phyloP scores from a whole-genome alignment of 2,888 invertebrate genomes.

The Catocala nupta region DNA sequence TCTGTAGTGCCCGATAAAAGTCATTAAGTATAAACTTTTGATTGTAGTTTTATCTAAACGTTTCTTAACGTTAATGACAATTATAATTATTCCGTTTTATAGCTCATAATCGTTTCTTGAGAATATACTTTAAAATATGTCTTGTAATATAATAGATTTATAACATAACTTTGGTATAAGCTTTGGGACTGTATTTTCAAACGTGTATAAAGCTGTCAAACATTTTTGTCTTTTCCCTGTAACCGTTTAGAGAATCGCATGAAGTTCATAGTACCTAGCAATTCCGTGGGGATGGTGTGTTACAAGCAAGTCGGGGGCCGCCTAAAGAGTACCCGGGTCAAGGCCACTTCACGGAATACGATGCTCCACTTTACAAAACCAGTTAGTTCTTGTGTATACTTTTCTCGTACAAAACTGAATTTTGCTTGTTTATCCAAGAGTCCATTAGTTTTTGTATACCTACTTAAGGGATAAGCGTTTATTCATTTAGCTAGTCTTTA shows the following conservation, averaged over 20 bases:
- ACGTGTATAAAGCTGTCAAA: background rate
- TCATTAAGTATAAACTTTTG: too few relatives aligned
- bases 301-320: constrained; percentile 36
- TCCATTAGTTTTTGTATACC: constrained; percentile 13
- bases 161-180: too few relatives aligned
- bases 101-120: too few relatives aligned
- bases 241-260: constrained; percentile 24
- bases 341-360: constrained; percentile 47
- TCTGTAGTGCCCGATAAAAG: too few relatives aligned
- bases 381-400: constrained; percentile 34
- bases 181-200: too few relatives aligned
- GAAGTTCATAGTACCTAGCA: constrained; percentile 31
- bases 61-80: too few relatives aligned
- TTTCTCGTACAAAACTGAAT: constrained; percentile 17
- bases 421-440: constrained; percentile 13
- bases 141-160: too few relatives aligned
- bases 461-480: background rate
- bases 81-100: too few relatives aligned
- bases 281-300: constrained; percentile 34
- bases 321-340: constrained; percentile 47
- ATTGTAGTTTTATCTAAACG: too few relatives aligned
- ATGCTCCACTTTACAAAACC: constrained; percentile 49
- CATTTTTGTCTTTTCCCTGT: constrained; percentile 9
- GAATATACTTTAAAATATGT: too few relatives aligned
- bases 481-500: background rate